phyloP scores from a whole-genome alignment of 2,888 invertebrate genomes.

The Drosophila villosipedis region DNA sequence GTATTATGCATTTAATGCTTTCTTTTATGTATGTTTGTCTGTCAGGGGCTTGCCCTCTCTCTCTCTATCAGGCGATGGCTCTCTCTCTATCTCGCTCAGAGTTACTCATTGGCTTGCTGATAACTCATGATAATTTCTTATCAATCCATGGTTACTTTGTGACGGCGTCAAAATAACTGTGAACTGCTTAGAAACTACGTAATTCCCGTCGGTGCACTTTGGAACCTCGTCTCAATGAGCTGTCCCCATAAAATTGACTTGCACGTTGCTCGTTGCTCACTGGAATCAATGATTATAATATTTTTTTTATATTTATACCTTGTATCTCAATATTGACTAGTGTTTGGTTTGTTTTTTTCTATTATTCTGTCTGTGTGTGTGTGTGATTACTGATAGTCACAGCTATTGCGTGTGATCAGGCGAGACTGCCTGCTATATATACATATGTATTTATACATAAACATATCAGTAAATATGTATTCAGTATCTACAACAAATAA shows the following conservation, averaged over 20 bases:
- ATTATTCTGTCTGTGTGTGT: too few relatives aligned
- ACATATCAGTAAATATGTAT: not conserved
- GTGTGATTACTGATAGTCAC: conserved; percentile 29
- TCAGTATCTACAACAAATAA: not conserved
- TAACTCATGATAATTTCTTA: conserved; percentile 48
- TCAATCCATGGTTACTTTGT: conserved; percentile 46
- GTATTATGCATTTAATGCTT: not conserved
- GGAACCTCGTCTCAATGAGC: conserved; percentile 50
- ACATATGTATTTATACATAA: not conserved
- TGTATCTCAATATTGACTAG: conserved; percentile 11
- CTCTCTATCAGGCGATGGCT: not conserved
- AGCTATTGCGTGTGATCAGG: conserved; percentile 25
- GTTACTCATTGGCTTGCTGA: conserved; percentile 16
- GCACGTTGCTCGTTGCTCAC: conserved; percentile 13
- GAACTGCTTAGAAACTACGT: conserved; percentile 74
- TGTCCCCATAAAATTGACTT: conserved; percentile 30
- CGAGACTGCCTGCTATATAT: conserved; percentile 13
- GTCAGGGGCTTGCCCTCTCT: conserved; percentile 5
- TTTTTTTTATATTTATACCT: conserved; percentile 9
- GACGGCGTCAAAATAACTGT: conserved; percentile 66
- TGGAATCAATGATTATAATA: conserved; percentile 18
- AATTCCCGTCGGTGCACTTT: conserved; percentile 63
- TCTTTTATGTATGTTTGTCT: conserved; percentile 1
- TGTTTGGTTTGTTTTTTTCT: not conserved
- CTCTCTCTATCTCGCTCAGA: not conserved